Evolutionary conservation across 2,797 vertebrate species (phyloP), one percentile per base, ranked within the genome.

Genomic region (Hybognathus amarus): DNA sequence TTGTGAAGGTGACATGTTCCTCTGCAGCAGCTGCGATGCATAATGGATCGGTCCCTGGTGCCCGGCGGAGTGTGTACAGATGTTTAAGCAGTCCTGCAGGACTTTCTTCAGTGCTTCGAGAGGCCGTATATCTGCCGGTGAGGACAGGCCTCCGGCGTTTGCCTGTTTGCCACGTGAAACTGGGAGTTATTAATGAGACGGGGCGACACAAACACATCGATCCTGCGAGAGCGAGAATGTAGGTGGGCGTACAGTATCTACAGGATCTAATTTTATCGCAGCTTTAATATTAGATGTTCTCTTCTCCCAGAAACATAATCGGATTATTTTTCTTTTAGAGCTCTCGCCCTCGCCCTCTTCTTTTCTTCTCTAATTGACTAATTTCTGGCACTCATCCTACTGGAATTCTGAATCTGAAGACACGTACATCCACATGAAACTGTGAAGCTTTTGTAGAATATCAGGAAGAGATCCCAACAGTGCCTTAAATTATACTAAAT

Each of bases 1-100:
- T 77, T 54, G 24, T 66, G 67, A 20, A 80, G 78, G 78, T 81
- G 73, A 81, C 73, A 81, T 61, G 13, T 74, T 71, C 7, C 68
- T 54, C 59, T 22, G 40, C 70, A 45, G 66, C 66, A 59, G 52
- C 67, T 61, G 59, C 59, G 36, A 74, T 87, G 79, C 74, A 84
- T 84, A 84, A 81, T 78, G 27, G 45, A 84, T 79, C 17, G 2
- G 74, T 30, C 52, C 76, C 27, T 27, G 45, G 38, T 59, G 82
- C 17, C 2, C 22, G 61, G 71, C 7, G 17, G 56, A 38, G 24
- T 30, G 7, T 11, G 42, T 66, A 68, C 59, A 22, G 47, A 11
- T 36, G 50, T 84, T 78, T 74, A 78, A 77, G 42, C 77, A 27
- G 47, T 78, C 74, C 61, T 52, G 30, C 1, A 45, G 63, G 85